Evolutionary conservation across 2,797 vertebrate species (phyloP), one percentile per base, ranked within the genome.

Genomic region (Mustela erminea): DNA sequence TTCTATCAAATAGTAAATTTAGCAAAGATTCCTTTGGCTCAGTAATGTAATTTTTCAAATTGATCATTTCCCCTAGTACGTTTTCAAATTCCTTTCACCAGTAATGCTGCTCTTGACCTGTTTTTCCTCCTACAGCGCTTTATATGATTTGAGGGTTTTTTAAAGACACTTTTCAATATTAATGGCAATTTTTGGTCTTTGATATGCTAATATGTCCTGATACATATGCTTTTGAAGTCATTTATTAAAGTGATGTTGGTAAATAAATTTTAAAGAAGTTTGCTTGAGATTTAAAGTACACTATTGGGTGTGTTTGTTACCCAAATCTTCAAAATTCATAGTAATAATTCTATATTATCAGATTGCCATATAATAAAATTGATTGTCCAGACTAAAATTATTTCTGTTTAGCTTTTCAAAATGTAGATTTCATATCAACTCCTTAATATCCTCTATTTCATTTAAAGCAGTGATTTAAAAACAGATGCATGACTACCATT

Each of bases 231-330:
- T 87, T 58, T 82, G 12, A 85, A 58, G 15, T 91, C 3, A 58
- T 52, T 95, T 84, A 21, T 92, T 62, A 95, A 87, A 95, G 20
- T 46, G 35, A 54, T 43, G 7, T 89, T 87, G 12, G 2, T 66
- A 94, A 87, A 83, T 2, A 83, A 70, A n/a, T 81, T 49, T 92
- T 93, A 72, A 90, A 91, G 27, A 41, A 46, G 68, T 54, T 10
- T 66, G 14, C 29, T 41, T 93, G 7, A 3, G 6, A 84, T 95
- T 64, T 93, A 12, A 95, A 93, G 15, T 68, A 74, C 2, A 29
- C 58, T 66, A 14, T 77, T 32, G 56, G 10, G 0, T 84, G 0
- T 52, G 2, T 41, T 43, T 94, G 5, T 25, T 38, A 49, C 17
- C 7, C 10, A 89, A 90, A 89, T 56, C 17, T 86, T 82, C 41